Percentiles rank a stretch among this genome's conserved stretches.
These are phyloP conservation scores for Solenopsis fugax DNA, from an alignment of 1,140 invertebrate genomes.

Conservation along the genomic window DNA sequence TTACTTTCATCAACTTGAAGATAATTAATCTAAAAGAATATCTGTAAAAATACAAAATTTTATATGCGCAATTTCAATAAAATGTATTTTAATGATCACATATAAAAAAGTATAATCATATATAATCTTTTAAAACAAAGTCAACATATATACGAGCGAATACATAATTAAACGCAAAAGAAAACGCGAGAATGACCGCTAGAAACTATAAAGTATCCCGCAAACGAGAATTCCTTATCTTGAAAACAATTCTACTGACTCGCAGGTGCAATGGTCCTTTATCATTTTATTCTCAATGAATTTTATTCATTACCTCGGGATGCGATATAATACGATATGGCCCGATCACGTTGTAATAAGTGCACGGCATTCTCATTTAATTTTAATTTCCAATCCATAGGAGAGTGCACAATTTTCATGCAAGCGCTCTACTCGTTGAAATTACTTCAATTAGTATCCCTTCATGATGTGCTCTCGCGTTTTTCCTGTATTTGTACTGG, in stretches of 20 bases:
- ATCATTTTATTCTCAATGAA: constrained; percentile 47
- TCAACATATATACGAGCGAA: not conserved
- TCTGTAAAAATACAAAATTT: not conserved
- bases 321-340: constrained; percentile 6
- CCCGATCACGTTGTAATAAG: constrained; percentile 31
- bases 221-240: constrained; percentile 31
- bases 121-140: not conserved
- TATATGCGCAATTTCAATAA: not conserved
- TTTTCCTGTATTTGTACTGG: not conserved
- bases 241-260: constrained; percentile 24
- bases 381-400: constrained; percentile 52
- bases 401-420: constrained; percentile 28
- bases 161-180: not conserved
- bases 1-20: not conserved
- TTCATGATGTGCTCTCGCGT: not conserved
- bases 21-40: not conserved
- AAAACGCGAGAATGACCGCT: not conserved
- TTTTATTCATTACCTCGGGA: constrained; percentile 25
- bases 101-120: not conserved
- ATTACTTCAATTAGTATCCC: constrained; percentile 43
- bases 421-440: not conserved
- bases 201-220: constrained; percentile 15
- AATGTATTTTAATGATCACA: not conserved
- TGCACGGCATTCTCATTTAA: constrained; percentile 31
- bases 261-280: constrained; percentile 38